Evolutionary conservation across 2,113 vertebrate genomes (phyloP).

Genomic region (Tapirus terrestris): DNA sequence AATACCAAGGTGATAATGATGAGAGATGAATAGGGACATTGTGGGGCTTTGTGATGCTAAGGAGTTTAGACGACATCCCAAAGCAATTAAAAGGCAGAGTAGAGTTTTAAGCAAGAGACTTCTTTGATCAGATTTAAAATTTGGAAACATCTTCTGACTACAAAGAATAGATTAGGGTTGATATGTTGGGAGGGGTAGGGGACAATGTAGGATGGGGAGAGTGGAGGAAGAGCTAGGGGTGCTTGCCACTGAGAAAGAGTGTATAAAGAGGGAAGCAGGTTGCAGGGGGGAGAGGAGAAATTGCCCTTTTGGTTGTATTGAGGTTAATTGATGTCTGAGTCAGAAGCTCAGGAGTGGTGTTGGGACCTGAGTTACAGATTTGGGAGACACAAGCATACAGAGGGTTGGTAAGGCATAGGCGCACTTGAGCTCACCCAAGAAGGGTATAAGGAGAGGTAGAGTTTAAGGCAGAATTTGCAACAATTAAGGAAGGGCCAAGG

Average conservation of each 20-base stretch:
- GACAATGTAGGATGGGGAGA: background rate
- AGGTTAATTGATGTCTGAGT: background rate
- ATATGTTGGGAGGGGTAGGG: background rate
- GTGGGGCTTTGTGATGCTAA: background rate
- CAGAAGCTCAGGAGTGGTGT: background rate
- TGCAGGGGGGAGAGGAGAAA: too few species aligned
- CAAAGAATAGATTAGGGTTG: background rate
- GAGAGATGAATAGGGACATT: background rate
- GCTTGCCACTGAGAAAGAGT: background rate
- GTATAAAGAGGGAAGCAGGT: background rate
- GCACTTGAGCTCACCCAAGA: background rate
- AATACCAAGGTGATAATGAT: background rate
- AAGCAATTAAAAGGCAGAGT: background rate
- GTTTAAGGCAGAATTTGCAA: background rate
- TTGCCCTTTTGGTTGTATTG: background rate
- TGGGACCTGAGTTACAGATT: background rate
- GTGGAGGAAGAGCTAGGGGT: background rate
- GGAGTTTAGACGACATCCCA: background rate
- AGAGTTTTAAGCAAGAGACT: slow-evolving; percentile 1
- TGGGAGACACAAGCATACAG: background rate
- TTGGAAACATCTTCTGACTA: background rate
- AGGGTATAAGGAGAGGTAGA: background rate
- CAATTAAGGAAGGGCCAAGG: background rate
- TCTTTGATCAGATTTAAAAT: background rate
- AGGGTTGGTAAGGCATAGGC: background rate